Evolutionary conservation across 2,888 invertebrate species (phyloP).

Genomic region (Leptopilina drosophilae): DNA sequence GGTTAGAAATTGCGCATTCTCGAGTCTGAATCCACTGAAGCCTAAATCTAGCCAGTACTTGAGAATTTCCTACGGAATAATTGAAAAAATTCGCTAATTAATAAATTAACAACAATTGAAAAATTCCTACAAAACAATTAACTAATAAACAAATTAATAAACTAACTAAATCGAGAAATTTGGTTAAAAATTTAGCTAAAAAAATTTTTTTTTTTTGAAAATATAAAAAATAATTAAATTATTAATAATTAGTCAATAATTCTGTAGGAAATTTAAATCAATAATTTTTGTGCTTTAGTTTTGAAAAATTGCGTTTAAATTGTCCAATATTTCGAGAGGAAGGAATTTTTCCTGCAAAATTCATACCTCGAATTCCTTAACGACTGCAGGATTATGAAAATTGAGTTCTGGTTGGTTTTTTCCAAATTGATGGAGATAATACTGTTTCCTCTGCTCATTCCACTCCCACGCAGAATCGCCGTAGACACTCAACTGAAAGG

Average conservation of each 20-base stretch:
- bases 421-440: constrained; percentile 88
- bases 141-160: not conserved
- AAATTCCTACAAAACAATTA: no score
- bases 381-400: constrained; percentile 84
- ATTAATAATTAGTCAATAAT: not conserved
- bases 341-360: constrained; percentile 24
- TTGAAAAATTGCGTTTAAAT: no score
- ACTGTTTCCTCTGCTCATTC: constrained; percentile 82
- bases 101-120: not conserved
- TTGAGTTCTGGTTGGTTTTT: constrained; percentile 87
- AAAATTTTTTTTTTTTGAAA: no score
- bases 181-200: no score
- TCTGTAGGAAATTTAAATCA: no score
- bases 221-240: no score
- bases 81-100: no score
- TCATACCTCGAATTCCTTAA: constrained; percentile 80
- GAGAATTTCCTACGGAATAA: constrained; percentile 80
- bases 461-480: constrained; percentile 85
- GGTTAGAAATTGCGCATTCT: constrained; percentile 83
- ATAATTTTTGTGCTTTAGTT: no score
- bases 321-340: not conserved
- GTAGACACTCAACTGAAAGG: constrained; percentile 77
- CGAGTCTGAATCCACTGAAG: constrained; percentile 88
- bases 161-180: no score
- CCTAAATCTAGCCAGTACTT: constrained; percentile 86